Base-by-base conservation (phyloP, 2,888 invertebrate genomes). In the Pelosia muscerda region DNA sequence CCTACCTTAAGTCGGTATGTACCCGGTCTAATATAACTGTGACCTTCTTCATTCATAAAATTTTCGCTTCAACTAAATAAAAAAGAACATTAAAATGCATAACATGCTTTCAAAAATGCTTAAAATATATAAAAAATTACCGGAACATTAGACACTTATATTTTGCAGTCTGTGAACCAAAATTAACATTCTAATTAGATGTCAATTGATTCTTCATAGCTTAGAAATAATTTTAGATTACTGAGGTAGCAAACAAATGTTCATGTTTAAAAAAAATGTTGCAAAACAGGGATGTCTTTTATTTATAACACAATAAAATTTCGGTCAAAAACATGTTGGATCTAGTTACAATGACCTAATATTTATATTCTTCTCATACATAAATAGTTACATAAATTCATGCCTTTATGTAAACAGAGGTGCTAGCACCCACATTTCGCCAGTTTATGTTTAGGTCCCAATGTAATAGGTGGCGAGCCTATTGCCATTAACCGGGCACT, bases 71-170 rank as follows among this genome's bases (percentile, higher is more conserved):
- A 25, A 26, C 25, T 15, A 26, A 6, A 5, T 55, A 13, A 54
- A 26, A 57, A 57, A 62, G 56, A 56, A 64, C 23, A 62, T 59
- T 55, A 9, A 49, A 49, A n/a, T 26, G 15, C 38, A 63, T 64
- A 75, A 42, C 79, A 77, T 80, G 79, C 78, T 28, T 57, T 66
- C 54, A 69, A 75, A 68, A 73, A 68, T 72, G 68, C 67, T 64
- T n/a, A 53, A 54, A 10, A 66, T 26, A 10, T 25, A 62, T 66
- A 42, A 34, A 57, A 58, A n/a, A 34, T 68, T 68, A 61, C 60
- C 68, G 22, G 42, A 49, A 49, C 9, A 15, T 31, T 13, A 54
- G 4, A 63, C 53, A 54, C 3, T 31, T 38, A 42, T 15, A 28
- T 28, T 22, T 26, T 28, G 38, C n/a, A 11, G 42, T 42, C 54